Percentiles rank a stretch among this genome's conserved stretches.
These are phyloP conservation scores for Trachops cirrhosus DNA, from an alignment of 2,797 vertebrate genomes.

Conservation along the genomic window DNA sequence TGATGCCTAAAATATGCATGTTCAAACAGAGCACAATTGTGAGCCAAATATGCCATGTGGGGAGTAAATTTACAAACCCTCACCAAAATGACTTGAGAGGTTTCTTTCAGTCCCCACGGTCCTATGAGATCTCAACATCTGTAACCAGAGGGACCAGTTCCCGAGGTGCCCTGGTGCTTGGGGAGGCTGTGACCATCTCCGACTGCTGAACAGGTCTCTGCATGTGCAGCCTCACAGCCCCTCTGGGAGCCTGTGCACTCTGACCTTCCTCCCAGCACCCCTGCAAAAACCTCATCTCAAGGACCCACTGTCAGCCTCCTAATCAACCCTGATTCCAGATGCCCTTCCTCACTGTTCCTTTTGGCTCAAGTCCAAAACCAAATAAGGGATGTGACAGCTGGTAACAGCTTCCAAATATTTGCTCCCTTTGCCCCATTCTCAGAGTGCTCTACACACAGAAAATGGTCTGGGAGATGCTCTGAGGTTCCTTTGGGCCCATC, in stretches of 20 bases:
- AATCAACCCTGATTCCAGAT: neutral
- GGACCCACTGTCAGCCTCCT: neutral
- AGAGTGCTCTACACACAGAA: neutral
- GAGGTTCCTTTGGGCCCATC: neutral
- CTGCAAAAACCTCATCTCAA: neutral
- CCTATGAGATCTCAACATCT: neutral
- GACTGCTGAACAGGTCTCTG: neutral
- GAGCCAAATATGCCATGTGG: neutral
- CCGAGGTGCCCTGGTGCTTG: neutral
- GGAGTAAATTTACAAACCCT: neutral
- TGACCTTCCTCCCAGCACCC: neutral
- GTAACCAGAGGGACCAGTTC: neutral
- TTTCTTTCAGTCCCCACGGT: neutral
- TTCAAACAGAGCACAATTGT: neutral
- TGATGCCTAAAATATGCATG: neutral
- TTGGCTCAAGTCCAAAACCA: constrained; percentile 4
- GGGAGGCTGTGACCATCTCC: neutral
- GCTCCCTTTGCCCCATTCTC: neutral
- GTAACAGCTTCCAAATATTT: neutral
- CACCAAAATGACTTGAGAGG: neutral
- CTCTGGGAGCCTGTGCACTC: neutral
- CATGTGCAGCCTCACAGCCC: neutral
- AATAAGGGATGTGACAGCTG: neutral
- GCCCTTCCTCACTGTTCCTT: neutral
- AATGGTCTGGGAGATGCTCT: neutral